Evolutionary conservation across 2,113 vertebrate genomes (phyloP), one percentile per base, ranked within the genome.

Genomic region (Daphoenositta chrysoptera): DNA sequence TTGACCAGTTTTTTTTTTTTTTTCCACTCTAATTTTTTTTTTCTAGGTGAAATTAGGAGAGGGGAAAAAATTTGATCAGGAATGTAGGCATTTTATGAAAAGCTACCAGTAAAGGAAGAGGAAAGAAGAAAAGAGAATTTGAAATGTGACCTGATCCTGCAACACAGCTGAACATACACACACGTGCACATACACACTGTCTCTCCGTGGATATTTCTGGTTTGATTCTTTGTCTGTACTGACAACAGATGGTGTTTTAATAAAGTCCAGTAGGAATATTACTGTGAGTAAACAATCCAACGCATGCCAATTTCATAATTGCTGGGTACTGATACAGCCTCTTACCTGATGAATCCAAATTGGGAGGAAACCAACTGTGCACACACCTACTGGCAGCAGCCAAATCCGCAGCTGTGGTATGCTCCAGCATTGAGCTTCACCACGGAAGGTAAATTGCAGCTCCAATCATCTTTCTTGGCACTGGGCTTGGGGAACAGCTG

Each of bases 261-360:
- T 99, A 99, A 99, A 99, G 99, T 99, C 99, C 99, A 99, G 99
- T 99, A 99, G 99, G 99, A 99, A 99, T 99, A 99, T 99, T 98
- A 98, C 98, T 99, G 99, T 99, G 99, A 99, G 98, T 99, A 99
- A 99, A 99, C 99, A 99, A 98, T 98, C 98, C 98, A 96, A 97
- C 50, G 96, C 98, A 99, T 99, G 99, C 99, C 99, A 99, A 99
- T 98, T 99, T 98, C 98, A 98, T 99, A 99, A 99, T 99, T 99
- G 99, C 99, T 98, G 99, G 98, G 99, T 99, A 99, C 99, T 98
- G 98, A 98, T 99, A 98, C 99, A 99, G 98, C 98, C 98, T 98
- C 98, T 98, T 99, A 99, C 98, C 98, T 99, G 98, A 98, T 98
- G 98, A 96, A 98, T 98, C 98, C 98, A 98, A 98, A 97, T 97